phyloP scores from a whole-genome alignment of 35 echinoderm and acorn worm species.

The Apostichopus parvimensis region DNA sequence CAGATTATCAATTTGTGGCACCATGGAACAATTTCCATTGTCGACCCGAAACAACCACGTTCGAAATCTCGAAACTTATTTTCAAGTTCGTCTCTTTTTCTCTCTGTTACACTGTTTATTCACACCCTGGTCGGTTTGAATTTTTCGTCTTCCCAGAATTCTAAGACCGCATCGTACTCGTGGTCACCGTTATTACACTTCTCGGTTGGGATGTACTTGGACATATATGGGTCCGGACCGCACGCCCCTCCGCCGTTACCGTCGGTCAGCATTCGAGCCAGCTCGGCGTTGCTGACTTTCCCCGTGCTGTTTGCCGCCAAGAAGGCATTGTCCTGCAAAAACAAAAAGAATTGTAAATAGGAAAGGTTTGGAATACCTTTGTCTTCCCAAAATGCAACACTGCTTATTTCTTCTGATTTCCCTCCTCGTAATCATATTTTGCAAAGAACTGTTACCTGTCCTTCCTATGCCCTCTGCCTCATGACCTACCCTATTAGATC shows the following conservation, averaged over 20 bases:
- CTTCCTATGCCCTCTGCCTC: no score
- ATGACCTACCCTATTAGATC: no score
- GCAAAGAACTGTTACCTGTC: no score
- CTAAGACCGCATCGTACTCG: slow-evolving; percentile 21
- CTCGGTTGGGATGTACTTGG: background rate
- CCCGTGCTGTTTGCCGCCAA: slow-evolving; percentile 59
- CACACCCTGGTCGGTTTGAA: slow-evolving; percentile 48
- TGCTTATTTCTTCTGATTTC: no score
- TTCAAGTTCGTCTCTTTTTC: no score
- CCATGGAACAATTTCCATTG: no score
- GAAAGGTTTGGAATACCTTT: no score
- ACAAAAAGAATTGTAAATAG: background rate
- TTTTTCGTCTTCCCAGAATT: slow-evolving; percentile 42
- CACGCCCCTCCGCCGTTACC: background rate
- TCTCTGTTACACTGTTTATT: background rate
- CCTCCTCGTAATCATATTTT: no score
- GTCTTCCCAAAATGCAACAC: no score
- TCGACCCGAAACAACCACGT: no score
- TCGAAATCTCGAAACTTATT: no score
- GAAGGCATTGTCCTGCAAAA: slow-evolving; percentile 18
- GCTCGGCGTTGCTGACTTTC: slow-evolving; percentile 81
- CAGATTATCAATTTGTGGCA: no score
- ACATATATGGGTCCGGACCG: background rate
- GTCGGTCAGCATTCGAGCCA: slow-evolving; percentile 68
- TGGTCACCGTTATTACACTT: slow-evolving; percentile 17